Conservation (phyloP, 2,888 invertebrate genomes). For the Lumbricus terrestris region DNA sequence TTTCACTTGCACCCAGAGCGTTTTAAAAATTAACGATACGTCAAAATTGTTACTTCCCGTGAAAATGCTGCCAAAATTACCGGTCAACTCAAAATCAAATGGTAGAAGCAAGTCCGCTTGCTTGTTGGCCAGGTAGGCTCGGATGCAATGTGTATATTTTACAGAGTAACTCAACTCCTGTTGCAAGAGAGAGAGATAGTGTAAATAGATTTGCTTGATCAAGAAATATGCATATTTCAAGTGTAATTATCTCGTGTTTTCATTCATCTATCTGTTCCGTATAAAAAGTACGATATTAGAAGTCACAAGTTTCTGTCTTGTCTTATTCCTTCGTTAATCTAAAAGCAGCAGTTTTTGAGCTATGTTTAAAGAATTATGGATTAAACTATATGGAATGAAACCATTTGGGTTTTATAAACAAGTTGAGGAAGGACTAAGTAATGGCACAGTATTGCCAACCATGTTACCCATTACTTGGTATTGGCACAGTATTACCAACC, state of each 20-base stretch:
- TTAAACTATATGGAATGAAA: no score
- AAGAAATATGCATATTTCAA: conserved; percentile 14
- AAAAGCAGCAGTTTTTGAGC: neutral
- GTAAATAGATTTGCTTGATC: conserved; percentile 17
- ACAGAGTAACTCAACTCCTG: conserved; percentile 4
- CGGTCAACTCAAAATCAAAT: neutral
- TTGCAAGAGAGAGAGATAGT: neutral
- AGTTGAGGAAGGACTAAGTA: neutral
- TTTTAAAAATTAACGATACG: neutral
- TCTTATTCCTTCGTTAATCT: neutral
- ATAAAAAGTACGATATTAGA: conserved; percentile 10
- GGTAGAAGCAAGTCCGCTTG: neutral
- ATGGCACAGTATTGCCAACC: no score
- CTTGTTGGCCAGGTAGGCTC: neutral
- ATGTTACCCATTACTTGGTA: neutral
- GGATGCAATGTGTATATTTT: conserved; percentile 17
- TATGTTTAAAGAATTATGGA: neutral
- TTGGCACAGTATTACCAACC: no score
- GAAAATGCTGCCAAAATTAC: neutral
- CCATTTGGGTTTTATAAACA: no score
- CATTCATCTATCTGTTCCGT: conserved; percentile 12
- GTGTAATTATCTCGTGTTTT: conserved; percentile 16
- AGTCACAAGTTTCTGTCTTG: neutral
- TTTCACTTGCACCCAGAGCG: neutral
- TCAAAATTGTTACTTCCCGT: neutral